Evolutionary conservation across 2,797 vertebrate species (phyloP), one percentile per base, ranked within the genome.

Genomic region (Xenentodon cancila): DNA sequence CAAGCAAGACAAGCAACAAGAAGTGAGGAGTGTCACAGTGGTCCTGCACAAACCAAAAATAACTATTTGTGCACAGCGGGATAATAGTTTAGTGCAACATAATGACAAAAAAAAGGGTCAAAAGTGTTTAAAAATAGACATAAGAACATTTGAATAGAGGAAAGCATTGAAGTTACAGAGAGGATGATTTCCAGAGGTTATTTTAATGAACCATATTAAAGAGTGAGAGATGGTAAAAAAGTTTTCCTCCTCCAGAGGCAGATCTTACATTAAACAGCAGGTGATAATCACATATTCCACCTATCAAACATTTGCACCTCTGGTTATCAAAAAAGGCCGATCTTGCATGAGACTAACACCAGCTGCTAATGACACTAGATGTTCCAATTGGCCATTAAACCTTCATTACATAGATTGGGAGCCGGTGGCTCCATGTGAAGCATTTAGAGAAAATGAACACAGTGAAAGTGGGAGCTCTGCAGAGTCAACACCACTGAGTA

Each of bases 321-420:
- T 76, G 68, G 18, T 83, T 76, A 83, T 81, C 79, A 64, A 25
- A 78, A 63, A 53, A 49, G 20, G 45, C 57, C 69, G 71, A 49
- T 73, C 52, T 71, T 50, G 70, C 80, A 84, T 80, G 84, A 85
- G 73, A 46, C 76, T 63, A 86, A 80, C 72, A 32, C 75, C 52
- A 57, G 71, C 78, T 79, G 84, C 81, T 91, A 91, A 91, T 88
- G 87, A 88, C 71, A 83, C 84, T 84, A 81, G 73, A 76, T 80
- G 79, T 75, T 87, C 80, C 81, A 89, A 90, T 88, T 88, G 87
- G 85, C 91, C 73, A 89, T 90, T 90, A 90, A 89, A 88, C 73
- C 84, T 89, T 91, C 86, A 90, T 92, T 92, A 92, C 73, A 82
- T 84, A 84, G 89, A 92, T 87, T 85, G 85, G 84, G 72, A 88